Evolutionary conservation across 2,888 invertebrate genomes (phyloP), one percentile per base, ranked within the genome.

Genomic region (Coelopa pilipes): DNA sequence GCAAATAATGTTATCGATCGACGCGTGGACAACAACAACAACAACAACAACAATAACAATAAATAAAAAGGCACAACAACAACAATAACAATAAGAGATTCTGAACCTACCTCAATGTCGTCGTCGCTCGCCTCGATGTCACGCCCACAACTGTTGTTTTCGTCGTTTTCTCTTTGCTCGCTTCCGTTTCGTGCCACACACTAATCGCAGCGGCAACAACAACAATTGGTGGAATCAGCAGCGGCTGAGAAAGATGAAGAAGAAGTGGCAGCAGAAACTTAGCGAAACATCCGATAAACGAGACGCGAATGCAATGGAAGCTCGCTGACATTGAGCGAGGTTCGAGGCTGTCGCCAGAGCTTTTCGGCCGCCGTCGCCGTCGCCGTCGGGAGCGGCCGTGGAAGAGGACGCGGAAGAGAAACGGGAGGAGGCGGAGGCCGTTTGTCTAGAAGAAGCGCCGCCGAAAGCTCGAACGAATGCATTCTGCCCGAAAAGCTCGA

Each of bases 291-390:
- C 68, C 66, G 74, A 75, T 68, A 68, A 74, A 74, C 65, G 47
- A 59, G 72, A 69, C 69, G 72, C 65, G 73, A 75, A 75, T 77
- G 74, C 72, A 74, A 75, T 77, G 74, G 69, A 74, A 74, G 73
- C 74, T 73, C 74, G 65, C 59, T 72, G 70, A 75, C 68, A 70
- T 72, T 75, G 55, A 57, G 59, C 50, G 70, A 63, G 65, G 63
- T 71, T 71, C 73, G 68, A 73, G 73, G 73, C 69, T 71, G 65
- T 15, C 55, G 65, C 49, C 49, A 19, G 47, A 10, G 15, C 53
- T 63, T 71, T 55, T 62, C 24, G 63, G 50, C 49, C 46, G n/a
- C 17, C 50, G n/a, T 66, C 47, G n/a, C n/a, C n/a, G n/a, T n/a
- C n/a, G n/a, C n/a, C n/a, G n/a, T n/a, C n/a, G n/a, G n/a, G n/a